Percentiles rank a stretch among this genome's conserved stretches.
Conservation (phyloP, 2,888 invertebrate genomes). For the Watsonalla cultraria region DNA sequence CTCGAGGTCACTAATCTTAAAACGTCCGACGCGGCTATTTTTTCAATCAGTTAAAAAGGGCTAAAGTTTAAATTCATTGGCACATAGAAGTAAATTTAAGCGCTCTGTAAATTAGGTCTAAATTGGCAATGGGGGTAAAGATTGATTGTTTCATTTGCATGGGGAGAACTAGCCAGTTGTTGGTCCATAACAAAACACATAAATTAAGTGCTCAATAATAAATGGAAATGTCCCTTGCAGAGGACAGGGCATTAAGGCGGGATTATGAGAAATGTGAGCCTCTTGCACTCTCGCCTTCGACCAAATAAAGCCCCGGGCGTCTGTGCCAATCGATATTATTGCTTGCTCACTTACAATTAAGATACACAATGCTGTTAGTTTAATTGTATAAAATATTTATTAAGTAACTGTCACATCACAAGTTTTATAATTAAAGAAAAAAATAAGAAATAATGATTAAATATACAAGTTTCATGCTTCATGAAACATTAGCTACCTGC, state of each 20-base stretch:
- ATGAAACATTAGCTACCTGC: no score
- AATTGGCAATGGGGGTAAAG: slow-evolving; percentile 11
- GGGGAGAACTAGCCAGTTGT: slow-evolving; percentile 53
- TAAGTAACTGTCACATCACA: no score
- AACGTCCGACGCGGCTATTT: slow-evolving; percentile 57
- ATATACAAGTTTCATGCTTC: no score
- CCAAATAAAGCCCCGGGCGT: slow-evolving; percentile 3
- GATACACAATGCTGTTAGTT: no score
- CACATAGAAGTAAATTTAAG: slow-evolving; percentile 24
- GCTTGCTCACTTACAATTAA: background rate
- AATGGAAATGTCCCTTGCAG: slow-evolving; percentile 80
- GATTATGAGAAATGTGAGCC: slow-evolving; percentile 72
- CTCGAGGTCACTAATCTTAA: slow-evolving; percentile 36
- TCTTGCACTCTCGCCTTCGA: slow-evolving; percentile 44
- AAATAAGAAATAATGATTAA: no score
- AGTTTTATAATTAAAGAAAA: no score
- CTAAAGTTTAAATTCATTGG: background rate
- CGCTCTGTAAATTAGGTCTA: slow-evolving; percentile 11
- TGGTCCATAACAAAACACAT: slow-evolving; percentile 79
- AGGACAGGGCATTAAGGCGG: slow-evolving; percentile 78
- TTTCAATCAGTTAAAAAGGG: slow-evolving; percentile 16
- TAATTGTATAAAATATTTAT: no score
- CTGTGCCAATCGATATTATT: background rate
- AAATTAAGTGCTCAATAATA: slow-evolving; percentile 80
- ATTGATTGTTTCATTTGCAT: slow-evolving; percentile 32